Evolutionary conservation across 2,113 vertebrate genomes (phyloP), one percentile per base, ranked within the genome.

Genomic region (Uria lomvia): DNA sequence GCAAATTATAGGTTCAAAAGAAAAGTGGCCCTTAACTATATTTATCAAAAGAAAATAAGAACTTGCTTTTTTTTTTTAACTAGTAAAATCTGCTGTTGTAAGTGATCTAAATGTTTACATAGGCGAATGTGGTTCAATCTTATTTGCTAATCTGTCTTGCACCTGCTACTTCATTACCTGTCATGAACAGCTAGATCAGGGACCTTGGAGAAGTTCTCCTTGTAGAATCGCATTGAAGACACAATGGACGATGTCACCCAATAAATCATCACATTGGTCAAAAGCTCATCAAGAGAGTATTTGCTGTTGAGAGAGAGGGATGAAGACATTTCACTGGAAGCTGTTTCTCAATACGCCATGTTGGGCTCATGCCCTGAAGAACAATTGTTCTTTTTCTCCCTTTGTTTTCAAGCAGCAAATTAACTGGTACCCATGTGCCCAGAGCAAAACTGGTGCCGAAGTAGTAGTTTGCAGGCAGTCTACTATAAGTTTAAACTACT

Each of bases 251-350:
- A 97, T 8, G 99, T 98, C 70, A 98, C 98, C 99, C 99, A 99
- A 82, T 99, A 99, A 97, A 99, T 99, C 99, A 99, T 99, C 55
- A 99, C 94, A 4, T 98, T 98, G 74, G 99, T 99, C 82, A 99
- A 95, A 62, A 99, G 98, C 18, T 99, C 98, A 86, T 99, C 98
- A 79, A 99, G 98, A 70, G 97, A 97, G 95, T 98, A 99, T 94
- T 99, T 99, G 86, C 99, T 99, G 76, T 76, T 88, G 84, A 53
- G 92, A 67, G 56, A 93, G 42, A 66, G 90, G 67, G 18, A 80
- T 53, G 42, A 78, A 22, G 49, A 86, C 27, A 40, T 58, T 11
- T 59, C 34, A 17, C 9, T 50, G 26, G 27, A 63, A 91, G 71
- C 43, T 86, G 11, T 55, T 90, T 49, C 16, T 85, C n/a, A 58